Evolutionary conservation across 2,113 vertebrate genomes (phyloP).

Genomic region (Aplodontia rufa): DNA sequence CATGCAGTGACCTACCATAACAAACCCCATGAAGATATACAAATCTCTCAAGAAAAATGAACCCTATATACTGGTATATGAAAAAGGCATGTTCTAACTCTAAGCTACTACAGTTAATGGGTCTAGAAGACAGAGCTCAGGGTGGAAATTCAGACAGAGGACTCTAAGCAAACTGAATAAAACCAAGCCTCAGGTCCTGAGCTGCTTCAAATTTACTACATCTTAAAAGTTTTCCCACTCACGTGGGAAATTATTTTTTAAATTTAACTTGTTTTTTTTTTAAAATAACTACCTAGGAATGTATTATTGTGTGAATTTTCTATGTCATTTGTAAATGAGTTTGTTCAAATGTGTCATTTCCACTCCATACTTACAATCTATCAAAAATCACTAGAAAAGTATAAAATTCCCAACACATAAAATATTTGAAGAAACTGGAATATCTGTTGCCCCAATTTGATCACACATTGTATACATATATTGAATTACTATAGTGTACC

Average conservation of each 20-base stretch:
- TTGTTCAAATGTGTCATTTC: slow-evolving; percentile 54
- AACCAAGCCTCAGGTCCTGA: not conserved
- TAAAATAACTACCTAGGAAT: not conserved
- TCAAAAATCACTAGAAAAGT: not conserved
- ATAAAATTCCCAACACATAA: not conserved
- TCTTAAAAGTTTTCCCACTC: not conserved
- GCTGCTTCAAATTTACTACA: not conserved
- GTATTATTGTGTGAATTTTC: not conserved
- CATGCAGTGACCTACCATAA: not conserved
- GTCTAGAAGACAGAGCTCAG: not conserved
- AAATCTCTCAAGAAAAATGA: not conserved
- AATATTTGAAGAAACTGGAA: not conserved
- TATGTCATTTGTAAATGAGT: not conserved
- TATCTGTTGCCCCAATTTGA: not conserved
- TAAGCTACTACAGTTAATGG: not conserved
- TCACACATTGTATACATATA: not conserved
- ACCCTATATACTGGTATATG: not conserved
- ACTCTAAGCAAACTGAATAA: not conserved
- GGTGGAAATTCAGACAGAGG: not conserved
- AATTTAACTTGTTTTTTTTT: not conserved
- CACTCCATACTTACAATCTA: slow-evolving; percentile 84
- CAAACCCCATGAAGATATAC: not conserved
- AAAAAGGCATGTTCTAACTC: not conserved
- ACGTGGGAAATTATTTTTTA: not conserved
- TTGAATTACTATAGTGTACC: not conserved